Percentiles rank a stretch among this genome's conserved stretches.
Evolutionary conservation across 2,797 vertebrate genomes (phyloP).

Genomic region (Tragelaphus oryx): DNA sequence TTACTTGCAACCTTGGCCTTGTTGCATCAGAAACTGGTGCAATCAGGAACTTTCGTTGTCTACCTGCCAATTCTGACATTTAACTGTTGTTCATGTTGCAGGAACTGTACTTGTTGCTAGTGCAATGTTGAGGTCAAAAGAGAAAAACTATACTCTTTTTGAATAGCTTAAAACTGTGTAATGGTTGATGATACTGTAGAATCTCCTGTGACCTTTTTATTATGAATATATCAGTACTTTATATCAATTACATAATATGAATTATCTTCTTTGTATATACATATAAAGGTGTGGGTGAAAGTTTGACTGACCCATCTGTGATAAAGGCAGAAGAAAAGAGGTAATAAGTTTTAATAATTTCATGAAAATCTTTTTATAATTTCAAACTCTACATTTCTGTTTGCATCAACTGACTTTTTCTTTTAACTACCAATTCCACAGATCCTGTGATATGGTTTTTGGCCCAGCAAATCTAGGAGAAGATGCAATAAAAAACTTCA

Average conservation of each 20-base stretch:
- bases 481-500: slow-evolving; percentile 97
- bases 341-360: slow-evolving; percentile 77
- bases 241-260: slow-evolving; percentile 1
- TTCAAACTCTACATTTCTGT: neutral
- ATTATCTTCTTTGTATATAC: slow-evolving; percentile 68
- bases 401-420: neutral
- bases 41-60: neutral
- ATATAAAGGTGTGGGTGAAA: slow-evolving; percentile 93
- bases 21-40: neutral
- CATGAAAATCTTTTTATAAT: slow-evolving; percentile 30
- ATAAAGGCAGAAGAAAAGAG: slow-evolving; percentile 99
- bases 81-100: neutral
- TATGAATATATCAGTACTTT: neutral
- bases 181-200: neutral
- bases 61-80: neutral
- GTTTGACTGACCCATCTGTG: slow-evolving; percentile 97
- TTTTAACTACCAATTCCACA: slow-evolving; percentile 69
- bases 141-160: neutral
- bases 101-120: neutral
- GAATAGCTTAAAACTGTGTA: neutral
- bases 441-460: slow-evolving; percentile 97
- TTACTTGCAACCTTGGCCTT: neutral
- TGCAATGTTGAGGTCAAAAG: neutral
- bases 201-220: neutral
- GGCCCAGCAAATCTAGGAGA: slow-evolving; percentile 97